phyloP scores from a whole-genome alignment of 2,113 vertebrate species.

The Perca fluviatilis region DNA sequence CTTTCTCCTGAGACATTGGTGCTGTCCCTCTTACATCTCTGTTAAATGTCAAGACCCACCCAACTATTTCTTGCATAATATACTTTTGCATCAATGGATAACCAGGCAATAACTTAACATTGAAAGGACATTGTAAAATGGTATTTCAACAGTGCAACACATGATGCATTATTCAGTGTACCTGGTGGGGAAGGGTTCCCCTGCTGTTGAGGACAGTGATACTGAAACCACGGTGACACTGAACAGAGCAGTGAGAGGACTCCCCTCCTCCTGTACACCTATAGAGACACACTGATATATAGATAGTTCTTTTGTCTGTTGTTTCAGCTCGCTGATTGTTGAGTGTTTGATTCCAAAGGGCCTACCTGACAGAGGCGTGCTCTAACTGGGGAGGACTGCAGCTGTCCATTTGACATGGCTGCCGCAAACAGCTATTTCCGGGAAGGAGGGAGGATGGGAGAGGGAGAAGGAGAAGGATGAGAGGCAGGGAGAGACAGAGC shows the following conservation, averaged over 20 bases:
- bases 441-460: slow-evolving; percentile 12
- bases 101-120: background rate
- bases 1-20: background rate
- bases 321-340: slow-evolving; percentile 2
- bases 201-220: slow-evolving; percentile 81
- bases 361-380: slow-evolving; percentile 85
- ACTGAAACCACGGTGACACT: slow-evolving; percentile 87
- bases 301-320: slow-evolving; percentile 37
- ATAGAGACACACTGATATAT: slow-evolving; percentile 59
- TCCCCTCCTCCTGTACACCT: slow-evolving; percentile 76
- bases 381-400: slow-evolving; percentile 79
- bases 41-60: background rate
- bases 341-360: background rate
- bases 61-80: background rate
- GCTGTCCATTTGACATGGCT: slow-evolving; percentile 78
- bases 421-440: slow-evolving; percentile 80
- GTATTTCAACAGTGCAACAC: slow-evolving; percentile 1
- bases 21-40: background rate
- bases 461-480: slow-evolving; percentile 27
- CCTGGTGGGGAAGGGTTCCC: slow-evolving; percentile 81
- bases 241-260: slow-evolving; percentile 82
- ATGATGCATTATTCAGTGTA: slow-evolving; percentile 61
- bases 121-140: background rate
- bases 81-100: background rate
- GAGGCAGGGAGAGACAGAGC: slow-evolving; percentile 19